Conservation (phyloP, 2,888 invertebrate genomes). For the Calliphora vomitoria region DNA sequence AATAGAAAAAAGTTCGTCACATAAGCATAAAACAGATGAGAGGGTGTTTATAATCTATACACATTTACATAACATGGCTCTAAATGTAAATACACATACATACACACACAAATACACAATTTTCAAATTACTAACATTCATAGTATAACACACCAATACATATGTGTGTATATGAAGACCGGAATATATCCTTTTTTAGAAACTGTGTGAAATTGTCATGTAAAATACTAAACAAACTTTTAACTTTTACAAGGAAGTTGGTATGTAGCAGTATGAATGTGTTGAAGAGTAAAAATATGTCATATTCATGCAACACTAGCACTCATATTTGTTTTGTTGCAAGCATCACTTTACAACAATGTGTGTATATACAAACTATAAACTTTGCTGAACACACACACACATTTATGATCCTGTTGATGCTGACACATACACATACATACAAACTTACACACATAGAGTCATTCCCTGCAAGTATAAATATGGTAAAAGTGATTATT, state of each 20-base stretch:
- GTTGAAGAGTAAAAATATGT: constrained; percentile 49
- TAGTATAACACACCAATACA: not conserved
- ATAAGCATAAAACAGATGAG: not conserved
- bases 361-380: not conserved
- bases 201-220: constrained; percentile 34
- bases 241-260: constrained; percentile 8
- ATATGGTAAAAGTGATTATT: constrained; percentile 63
- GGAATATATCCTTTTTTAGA: not conserved
- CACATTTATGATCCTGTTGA: constrained; percentile 39
- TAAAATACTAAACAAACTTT: constrained; percentile 50
- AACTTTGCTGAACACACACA: constrained; percentile 15
- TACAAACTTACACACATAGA: not conserved
- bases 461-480: constrained; percentile 17
- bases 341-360: constrained; percentile 41
- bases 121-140: constrained; percentile 21
- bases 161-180: too few relatives aligned
- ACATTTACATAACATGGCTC: constrained; percentile 48
- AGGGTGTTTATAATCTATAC: constrained; percentile 44
- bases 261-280: constrained; percentile 36
- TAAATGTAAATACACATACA: not conserved
- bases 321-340: constrained; percentile 26
- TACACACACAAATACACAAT: not conserved
- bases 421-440: constrained; percentile 21
- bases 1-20: constrained; percentile 3
- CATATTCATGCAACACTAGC: constrained; percentile 45